phyloP scores from a whole-genome alignment of 2,113 vertebrate species.

The Anoplopoma fimbria region DNA sequence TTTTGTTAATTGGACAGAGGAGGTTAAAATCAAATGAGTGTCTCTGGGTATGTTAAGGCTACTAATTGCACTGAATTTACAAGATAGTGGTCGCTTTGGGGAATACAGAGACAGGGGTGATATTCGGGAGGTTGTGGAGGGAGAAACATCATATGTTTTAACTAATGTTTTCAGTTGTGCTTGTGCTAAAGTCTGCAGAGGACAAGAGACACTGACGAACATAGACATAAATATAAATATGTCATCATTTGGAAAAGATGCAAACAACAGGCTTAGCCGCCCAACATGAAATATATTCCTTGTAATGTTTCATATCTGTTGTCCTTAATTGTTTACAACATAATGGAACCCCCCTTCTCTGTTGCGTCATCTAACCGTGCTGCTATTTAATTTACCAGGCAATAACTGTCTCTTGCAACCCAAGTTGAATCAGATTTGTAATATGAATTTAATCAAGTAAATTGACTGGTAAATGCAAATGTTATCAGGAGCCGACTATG shows the following conservation, averaged over 20 bases:
- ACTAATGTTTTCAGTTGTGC: slow-evolving; percentile 35
- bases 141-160: slow-evolving; percentile 55
- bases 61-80: slow-evolving; percentile 77
- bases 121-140: slow-evolving; percentile 23
- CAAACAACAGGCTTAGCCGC: neutral
- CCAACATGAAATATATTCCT: neutral
- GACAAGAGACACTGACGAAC: slow-evolving; percentile 43
- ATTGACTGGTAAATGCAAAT: slow-evolving; percentile 81
- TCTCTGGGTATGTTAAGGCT: slow-evolving; percentile 72
- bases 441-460: slow-evolving; percentile 80
- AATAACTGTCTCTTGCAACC: slow-evolving; percentile 54
- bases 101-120: slow-evolving; percentile 45
- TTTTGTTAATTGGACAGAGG: slow-evolving; percentile 85
- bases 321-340: slow-evolving; percentile 61
- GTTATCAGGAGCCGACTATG: slow-evolving; percentile 67
- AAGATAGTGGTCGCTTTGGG: slow-evolving; percentile 55
- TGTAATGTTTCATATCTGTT: slow-evolving; percentile 43
- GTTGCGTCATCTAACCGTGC: slow-evolving; percentile 49
- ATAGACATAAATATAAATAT: slow-evolving; percentile 28
- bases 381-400: slow-evolving; percentile 63
- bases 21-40: slow-evolving; percentile 83
- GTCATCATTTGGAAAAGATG: slow-evolving; percentile 33
- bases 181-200: slow-evolving; percentile 21
- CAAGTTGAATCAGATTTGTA: slow-evolving; percentile 69
- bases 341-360: slow-evolving; percentile 52